Conservation (phyloP, 2,797 vertebrate genomes). For the Lagocephalus sceleratus region DNA sequence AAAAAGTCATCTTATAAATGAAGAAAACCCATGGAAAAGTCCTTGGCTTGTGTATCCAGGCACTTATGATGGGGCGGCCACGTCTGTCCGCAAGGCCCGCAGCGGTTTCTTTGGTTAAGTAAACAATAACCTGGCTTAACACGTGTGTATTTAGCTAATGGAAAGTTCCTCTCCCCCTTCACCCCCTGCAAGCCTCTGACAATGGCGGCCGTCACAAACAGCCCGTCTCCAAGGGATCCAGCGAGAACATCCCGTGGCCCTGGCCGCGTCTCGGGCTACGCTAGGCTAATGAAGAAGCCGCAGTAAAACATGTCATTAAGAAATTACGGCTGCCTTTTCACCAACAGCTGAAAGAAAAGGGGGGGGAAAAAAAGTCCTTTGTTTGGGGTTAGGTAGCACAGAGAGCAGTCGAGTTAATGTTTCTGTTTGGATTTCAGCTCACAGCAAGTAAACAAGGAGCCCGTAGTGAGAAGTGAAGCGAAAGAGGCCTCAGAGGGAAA, state of each 20-base stretch:
- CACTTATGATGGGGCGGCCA: constrained; percentile 52
- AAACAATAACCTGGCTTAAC: constrained; percentile 76
- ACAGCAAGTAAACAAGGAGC: constrained; percentile 52
- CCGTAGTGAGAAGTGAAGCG: constrained; percentile 24
- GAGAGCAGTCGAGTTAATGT: constrained; percentile 57
- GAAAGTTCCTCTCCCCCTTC: constrained; percentile 71
- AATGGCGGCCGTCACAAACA: constrained; percentile 65
- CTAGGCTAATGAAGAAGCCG: constrained; percentile 52
- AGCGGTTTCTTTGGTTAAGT: constrained; percentile 70
- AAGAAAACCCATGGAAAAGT: constrained; percentile 45
- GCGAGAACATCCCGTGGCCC: constrained; percentile 44
- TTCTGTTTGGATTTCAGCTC: constrained; percentile 63
- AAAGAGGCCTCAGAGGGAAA: constrained; percentile 36
- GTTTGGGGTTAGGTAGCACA: constrained; percentile 44
- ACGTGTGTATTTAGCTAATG: constrained; percentile 77
- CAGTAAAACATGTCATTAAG: constrained; percentile 56
- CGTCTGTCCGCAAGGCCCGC: constrained; percentile 56
- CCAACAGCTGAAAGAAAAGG: constrained; percentile 16
- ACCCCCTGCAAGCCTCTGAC: constrained; percentile 57
- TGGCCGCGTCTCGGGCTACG: constrained; percentile 35
- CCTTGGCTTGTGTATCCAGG: constrained; percentile 50
- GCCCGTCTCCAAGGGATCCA: constrained; percentile 61
- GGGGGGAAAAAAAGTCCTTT: constrained; percentile 31
- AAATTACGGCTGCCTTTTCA: constrained; percentile 48
- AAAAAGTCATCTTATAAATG: too few relatives aligned